Conservation (phyloP, 2,888 invertebrate genomes). For the Conomelus anceps region DNA sequence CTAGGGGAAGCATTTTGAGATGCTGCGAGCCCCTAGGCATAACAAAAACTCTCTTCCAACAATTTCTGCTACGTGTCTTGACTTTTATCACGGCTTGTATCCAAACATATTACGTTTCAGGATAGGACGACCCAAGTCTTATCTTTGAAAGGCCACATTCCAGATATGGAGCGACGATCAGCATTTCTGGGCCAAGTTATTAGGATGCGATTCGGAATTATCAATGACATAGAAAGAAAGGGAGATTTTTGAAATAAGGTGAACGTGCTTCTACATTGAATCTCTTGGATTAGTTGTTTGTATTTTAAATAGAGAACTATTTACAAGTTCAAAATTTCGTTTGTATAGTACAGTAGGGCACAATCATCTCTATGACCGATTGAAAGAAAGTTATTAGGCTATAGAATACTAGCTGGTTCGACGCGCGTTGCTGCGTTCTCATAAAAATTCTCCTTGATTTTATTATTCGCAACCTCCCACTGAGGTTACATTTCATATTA, state of each 20-base stretch:
- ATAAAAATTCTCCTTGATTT: too few species aligned
- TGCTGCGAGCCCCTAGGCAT: background rate
- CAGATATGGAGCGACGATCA: background rate
- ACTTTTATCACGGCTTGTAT: background rate
- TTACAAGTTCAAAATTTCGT: too few species aligned
- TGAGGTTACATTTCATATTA: too few species aligned
- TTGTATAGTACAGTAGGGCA: too few species aligned
- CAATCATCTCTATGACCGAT: too few species aligned
- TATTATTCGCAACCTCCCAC: too few species aligned
- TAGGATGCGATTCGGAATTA: background rate
- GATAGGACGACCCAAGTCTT: background rate
- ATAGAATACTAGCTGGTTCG: too few species aligned
- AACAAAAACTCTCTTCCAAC: background rate
- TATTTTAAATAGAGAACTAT: too few species aligned
- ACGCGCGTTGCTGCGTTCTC: too few species aligned
- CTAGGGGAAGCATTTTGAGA: background rate
- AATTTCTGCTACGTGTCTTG: background rate
- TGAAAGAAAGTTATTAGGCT: too few species aligned
- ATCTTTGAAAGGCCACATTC: background rate
- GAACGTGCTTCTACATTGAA: background rate
- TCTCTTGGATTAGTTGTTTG: too few species aligned
- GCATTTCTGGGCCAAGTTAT: background rate
- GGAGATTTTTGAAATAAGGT: background rate
- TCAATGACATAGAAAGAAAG: background rate
- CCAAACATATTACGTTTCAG: background rate